Percentiles rank a stretch among this genome's conserved stretches.
Conservation (phyloP, 2,888 invertebrate genomes). For the Orgyia antiqua region DNA sequence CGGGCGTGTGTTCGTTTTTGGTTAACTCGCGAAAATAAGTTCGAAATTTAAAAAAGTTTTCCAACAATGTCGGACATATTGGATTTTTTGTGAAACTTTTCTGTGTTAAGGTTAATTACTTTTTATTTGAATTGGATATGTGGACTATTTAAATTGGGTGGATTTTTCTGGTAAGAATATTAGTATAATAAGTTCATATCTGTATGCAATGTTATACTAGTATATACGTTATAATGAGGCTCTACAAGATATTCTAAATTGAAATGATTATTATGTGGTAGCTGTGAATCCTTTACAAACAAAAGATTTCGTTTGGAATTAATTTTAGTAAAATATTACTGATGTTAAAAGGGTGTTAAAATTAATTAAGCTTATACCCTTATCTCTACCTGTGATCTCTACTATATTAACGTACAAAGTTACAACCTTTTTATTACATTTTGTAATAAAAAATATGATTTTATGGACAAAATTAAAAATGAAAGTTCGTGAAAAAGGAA, state of each 20-base stretch:
- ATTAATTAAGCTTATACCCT: conserved; percentile 3
- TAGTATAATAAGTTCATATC: background rate
- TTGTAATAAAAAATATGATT: no score
- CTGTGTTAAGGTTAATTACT: conserved; percentile 12
- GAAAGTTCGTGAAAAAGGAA: no score
- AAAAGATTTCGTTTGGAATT: conserved; percentile 3
- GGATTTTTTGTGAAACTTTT: conserved; percentile 21
- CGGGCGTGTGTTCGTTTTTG: conserved; percentile 10
- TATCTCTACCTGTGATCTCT: no score
- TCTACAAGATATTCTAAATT: background rate
- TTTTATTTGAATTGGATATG: conserved; percentile 5
- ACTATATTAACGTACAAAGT: no score
- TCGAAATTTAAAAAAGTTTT: conserved; percentile 27
- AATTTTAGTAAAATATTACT: no score
- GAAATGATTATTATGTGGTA: background rate
- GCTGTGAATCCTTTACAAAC: conserved; percentile 1
- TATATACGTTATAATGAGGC: background rate
- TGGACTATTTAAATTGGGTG: conserved; percentile 9
- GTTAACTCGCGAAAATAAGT: conserved; percentile 23
- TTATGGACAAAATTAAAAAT: no score
- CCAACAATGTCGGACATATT: conserved; percentile 11
- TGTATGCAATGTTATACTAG: no score
- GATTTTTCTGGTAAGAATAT: conserved; percentile 18
- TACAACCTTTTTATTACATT: no score
- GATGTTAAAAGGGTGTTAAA: conserved; percentile 5